phyloP scores from a whole-genome alignment of 2,888 invertebrate species.

The Suillia variegata region DNA sequence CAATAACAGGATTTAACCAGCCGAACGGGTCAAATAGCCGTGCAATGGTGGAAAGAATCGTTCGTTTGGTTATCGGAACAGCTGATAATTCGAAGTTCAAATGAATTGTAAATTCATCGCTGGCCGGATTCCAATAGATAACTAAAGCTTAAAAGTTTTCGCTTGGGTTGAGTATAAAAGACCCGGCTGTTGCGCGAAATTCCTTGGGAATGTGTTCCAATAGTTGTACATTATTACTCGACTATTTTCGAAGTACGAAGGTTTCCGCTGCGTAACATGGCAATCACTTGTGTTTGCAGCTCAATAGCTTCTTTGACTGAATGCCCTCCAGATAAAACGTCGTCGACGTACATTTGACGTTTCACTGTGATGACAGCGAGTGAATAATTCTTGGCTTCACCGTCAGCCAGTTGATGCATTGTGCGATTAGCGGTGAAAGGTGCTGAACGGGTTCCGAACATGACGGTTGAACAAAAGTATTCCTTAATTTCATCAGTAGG shows the following conservation, averaged over 20 bases:
- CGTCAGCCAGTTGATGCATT: conserved; percentile 14
- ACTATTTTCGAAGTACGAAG: conserved; percentile 5
- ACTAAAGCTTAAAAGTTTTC: conserved; percentile 18
- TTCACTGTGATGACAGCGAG: conserved; percentile 3
- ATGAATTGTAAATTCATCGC: conserved; percentile 19
- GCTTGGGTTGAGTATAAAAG: not conserved
- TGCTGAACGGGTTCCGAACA: conserved; percentile 19
- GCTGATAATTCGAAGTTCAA: conserved; percentile 9
- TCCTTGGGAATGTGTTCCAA: conserved; percentile 7
- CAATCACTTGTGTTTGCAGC: not conserved
- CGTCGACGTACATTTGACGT: conserved; percentile 22
- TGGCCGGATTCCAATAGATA: conserved; percentile 23
- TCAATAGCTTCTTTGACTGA: not conserved
- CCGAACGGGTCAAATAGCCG: conserved; percentile 20
- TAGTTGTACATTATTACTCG: conserved; percentile 6
- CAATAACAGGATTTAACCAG: conserved; percentile 21
- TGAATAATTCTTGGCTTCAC: conserved; percentile 8
- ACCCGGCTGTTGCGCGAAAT: not conserved
- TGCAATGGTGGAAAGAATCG: conserved; percentile 11
- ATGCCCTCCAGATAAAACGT: conserved; percentile 8
- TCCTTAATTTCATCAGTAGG: conserved; percentile 3
- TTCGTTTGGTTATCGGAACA: conserved; percentile 10
- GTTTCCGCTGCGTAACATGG: not conserved
- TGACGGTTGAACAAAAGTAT: conserved; percentile 12
- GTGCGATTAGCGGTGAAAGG: conserved; percentile 14